Base-by-base conservation (phyloP, 1,140 invertebrate genomes). In the Theocolax elegans region DNA sequence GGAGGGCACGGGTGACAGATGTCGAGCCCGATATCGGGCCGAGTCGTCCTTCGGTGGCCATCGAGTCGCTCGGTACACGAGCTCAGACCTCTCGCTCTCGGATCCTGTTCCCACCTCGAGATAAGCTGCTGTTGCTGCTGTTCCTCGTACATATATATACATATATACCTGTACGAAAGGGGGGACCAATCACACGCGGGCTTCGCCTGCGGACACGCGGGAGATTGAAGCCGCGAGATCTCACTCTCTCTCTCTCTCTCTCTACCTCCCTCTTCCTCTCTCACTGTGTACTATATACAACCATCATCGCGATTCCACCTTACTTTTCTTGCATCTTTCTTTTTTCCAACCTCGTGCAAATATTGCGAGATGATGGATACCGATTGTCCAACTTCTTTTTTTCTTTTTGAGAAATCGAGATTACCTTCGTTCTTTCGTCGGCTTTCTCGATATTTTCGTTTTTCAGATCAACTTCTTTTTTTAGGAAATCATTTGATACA, bases 81-180 rank as follows among this genome's bases (percentile, higher is more conserved):
- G 69, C 29, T 29, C 25, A 68, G 72, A 77, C 77, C 77, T n/a
- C 76, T 78, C 74, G 29, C 80, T 75, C 71, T 76, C n/a, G 79
- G 79, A 82, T 82, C 80, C 81, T 82, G 80, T 83, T 83, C 81
- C 75, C 75, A 74, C 68, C 72, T 74, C 66, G 67, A 81, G 81
- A 82, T 82, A 82, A 81, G 74, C 15, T n/a, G 4, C 31, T 35
- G n/a, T n/a, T n/a, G n/a, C n/a, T n/a, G n/a, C n/a, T n/a, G n/a
- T n/a, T n/a, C n/a, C n/a, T n/a, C n/a, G n/a, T n/a, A n/a, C n/a
- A n/a, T n/a, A n/a, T n/a, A n/a, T n/a, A n/a, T n/a, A n/a, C n/a
- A n/a, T n/a, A n/a, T n/a, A n/a, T n/a, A n/a, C n/a, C n/a, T n/a
- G n/a, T n/a, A n/a, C n/a, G n/a, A n/a, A n/a, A n/a, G n/a, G 31